phyloP scores from a whole-genome alignment of 2,797 vertebrate genomes.

The Phalloptychus januarius region DNA sequence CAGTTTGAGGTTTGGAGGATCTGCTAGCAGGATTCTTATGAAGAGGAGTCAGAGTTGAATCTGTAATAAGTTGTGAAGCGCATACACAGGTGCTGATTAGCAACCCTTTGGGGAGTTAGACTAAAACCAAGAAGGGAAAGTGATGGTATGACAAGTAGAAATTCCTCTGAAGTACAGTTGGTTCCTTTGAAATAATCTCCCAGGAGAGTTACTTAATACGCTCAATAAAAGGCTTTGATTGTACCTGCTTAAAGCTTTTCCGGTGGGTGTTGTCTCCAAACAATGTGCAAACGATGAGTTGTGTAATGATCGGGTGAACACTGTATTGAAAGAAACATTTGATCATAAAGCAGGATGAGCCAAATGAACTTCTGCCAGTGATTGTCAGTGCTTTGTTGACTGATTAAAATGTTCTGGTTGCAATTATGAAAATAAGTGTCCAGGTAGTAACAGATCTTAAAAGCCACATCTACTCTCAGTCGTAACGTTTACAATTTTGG shows the following conservation, averaged over 20 bases:
- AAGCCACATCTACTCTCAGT: neutral
- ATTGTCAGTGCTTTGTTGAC: neutral
- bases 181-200: constrained; percentile 49
- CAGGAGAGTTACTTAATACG: constrained; percentile 60
- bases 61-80: constrained; percentile 53
- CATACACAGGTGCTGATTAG: constrained; percentile 57
- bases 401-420: neutral
- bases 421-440: constrained; percentile 8
- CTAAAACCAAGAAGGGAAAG: constrained; percentile 48
- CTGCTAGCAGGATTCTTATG: constrained; percentile 49
- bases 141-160: constrained; percentile 48
- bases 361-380: constrained; percentile 14
- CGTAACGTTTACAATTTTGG: neutral
- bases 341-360: constrained; percentile 45
- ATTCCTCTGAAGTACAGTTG: constrained; percentile 34
- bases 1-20: constrained; percentile 36
- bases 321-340: constrained; percentile 43
- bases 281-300: constrained; percentile 70
- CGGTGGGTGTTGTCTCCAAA: constrained; percentile 52
- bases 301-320: constrained; percentile 68
- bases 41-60: constrained; percentile 55
- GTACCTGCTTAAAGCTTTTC: constrained; percentile 40
- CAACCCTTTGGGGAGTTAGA: constrained; percentile 31
- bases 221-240: constrained; percentile 53
- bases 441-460: neutral